phyloP scores from a whole-genome alignment of 2,113 vertebrate species.

The Alosa alosa region DNA sequence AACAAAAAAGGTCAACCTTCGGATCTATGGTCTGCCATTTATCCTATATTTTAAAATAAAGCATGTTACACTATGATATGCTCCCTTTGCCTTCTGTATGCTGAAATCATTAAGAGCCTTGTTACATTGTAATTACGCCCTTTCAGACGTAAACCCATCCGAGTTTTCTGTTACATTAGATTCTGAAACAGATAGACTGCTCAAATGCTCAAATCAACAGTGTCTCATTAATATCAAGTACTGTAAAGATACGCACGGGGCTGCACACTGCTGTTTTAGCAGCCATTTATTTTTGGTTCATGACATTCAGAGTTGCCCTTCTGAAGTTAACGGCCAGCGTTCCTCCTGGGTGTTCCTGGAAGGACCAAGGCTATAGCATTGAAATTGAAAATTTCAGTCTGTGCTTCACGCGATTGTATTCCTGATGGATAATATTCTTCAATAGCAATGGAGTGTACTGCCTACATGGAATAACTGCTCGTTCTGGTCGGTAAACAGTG shows the following conservation, averaged over 20 bases:
- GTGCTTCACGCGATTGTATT: background rate
- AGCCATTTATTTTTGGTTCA: slow-evolving; percentile 73
- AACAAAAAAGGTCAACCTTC: background rate
- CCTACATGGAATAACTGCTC: background rate
- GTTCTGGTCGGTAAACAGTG: background rate
- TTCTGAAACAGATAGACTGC: background rate
- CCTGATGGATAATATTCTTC: background rate
- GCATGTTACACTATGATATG: background rate
- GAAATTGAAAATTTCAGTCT: background rate
- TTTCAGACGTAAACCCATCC: background rate
- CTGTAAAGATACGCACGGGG: background rate
- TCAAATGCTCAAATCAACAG: background rate
- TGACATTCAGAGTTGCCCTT: slow-evolving; percentile 66
- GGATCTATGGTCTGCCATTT: background rate
- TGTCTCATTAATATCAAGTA: background rate
- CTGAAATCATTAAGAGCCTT: background rate
- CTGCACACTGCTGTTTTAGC: slow-evolving; percentile 17
- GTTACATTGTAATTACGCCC: background rate
- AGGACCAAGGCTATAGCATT: background rate
- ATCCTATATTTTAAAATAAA: background rate
- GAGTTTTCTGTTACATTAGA: background rate
- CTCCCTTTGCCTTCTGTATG: background rate
- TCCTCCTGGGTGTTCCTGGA: background rate
- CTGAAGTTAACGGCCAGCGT: slow-evolving; percentile 10
- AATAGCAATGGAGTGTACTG: background rate